These are phyloP conservation scores for Diorhabda carinulata DNA, from an alignment of 1,140 invertebrate genomes.

Conservation along the genomic window DNA sequence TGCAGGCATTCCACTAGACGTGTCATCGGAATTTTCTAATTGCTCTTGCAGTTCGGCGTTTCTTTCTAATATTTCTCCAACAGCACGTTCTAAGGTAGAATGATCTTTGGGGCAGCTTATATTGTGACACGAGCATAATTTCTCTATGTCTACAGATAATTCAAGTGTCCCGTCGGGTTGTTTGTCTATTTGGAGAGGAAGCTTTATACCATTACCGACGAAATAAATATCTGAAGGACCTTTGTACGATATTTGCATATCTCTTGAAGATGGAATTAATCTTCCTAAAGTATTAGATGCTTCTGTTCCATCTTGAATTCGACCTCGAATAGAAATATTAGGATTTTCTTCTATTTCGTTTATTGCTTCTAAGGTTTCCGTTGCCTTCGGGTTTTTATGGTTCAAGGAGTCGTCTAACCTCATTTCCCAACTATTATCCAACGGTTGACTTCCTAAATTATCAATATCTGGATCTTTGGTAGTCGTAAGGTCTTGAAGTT, in stretches of 20 bases:
- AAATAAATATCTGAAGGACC: slow-evolving; percentile 27
- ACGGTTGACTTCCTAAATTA: slow-evolving; percentile 12
- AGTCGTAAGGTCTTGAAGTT: background rate
- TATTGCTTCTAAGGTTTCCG: background rate
- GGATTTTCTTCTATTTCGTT: slow-evolving; percentile 5
- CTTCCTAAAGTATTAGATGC: slow-evolving; percentile 26
- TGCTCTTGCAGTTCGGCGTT: slow-evolving; percentile 29
- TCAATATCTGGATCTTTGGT: background rate
- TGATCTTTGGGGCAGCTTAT: slow-evolving; percentile 26
- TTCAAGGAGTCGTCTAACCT: background rate
- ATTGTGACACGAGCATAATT: slow-evolving; percentile 36
- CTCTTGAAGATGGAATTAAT: slow-evolving; percentile 23
- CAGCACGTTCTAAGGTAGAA: slow-evolving; percentile 24
- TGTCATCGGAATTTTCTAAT: slow-evolving; percentile 14
- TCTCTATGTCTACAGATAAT: slow-evolving; percentile 32
- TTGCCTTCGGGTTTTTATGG: background rate
- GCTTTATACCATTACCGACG: slow-evolving; percentile 33
- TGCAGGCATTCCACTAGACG: background rate
- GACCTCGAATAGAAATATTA: background rate
- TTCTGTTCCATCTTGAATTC: background rate
- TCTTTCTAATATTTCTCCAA: slow-evolving; percentile 27
- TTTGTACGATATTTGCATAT: slow-evolving; percentile 14
- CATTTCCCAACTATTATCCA: slow-evolving; percentile 10
- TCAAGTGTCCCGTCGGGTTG: slow-evolving; percentile 27
- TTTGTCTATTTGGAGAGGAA: slow-evolving; percentile 32